Base-by-base conservation (phyloP, 2,113 vertebrate species). In the Galemys pyrenaicus region DNA sequence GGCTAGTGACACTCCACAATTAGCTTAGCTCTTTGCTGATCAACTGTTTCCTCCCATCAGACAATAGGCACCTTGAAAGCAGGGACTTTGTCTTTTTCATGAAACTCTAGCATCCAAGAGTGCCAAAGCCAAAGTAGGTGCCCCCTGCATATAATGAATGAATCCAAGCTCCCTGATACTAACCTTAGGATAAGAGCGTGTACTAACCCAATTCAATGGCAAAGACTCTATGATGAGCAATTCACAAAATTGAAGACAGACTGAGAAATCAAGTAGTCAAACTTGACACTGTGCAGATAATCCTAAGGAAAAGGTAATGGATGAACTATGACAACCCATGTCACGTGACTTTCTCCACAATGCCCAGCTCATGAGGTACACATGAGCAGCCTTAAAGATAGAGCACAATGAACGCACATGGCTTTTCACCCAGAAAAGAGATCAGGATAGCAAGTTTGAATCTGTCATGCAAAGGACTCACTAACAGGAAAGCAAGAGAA, bases 401-500 rank as follows among this genome's bases (percentile, higher is more conserved):
- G 17, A 84, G 22, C 49, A 89, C 79, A 5, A 87, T 17, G 9
- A 67, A 94, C 16, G 9, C 7, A 62, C 30, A 24, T 22, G 93
- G 51, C 5, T 89, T 64, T 88, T 94, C 81, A 87, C 16, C 1
- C 44, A 84, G 35, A 56, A 77, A 88, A 30, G 67, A 87, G 20
- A 24, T 22, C 24, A 1, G 60, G 67, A 82, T 0, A n/a, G 64
- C 77, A 93, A 88, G 17, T 74, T 19, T 56, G 91, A 89, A 58
- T 67, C 35, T 60, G 11, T 58, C 73, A 41, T 87, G 82, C 67
- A 39, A 92, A 92, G 41, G 39, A 78, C 35, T 11, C 7, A 87
- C 37, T 91, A 26, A 54, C 28, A 95, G 78, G 6, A 89, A 94
- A 90, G 49, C 15, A 92, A 65, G 16, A 54, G 22, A 78, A 28